phyloP scores from a whole-genome alignment of 2,888 invertebrate species.

The Nudaria mundana region DNA sequence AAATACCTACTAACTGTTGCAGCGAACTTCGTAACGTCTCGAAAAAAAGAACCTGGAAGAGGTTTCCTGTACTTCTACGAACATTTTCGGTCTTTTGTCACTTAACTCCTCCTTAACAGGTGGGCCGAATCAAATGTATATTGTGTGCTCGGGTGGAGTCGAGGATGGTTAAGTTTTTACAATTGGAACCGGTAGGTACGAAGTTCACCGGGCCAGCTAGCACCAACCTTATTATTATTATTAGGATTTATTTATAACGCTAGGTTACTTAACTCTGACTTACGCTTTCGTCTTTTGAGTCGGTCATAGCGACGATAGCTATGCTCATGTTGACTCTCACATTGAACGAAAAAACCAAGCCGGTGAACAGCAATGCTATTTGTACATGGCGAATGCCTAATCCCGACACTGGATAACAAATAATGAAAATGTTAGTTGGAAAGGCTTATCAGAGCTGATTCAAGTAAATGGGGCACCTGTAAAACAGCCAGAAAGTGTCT shows the following conservation, averaged over 20 bases:
- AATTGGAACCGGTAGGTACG: too few relatives aligned
- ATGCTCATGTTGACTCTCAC: conserved; percentile 84
- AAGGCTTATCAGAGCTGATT: background rate
- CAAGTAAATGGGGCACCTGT: background rate
- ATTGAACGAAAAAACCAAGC: background rate
- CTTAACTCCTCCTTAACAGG: too few relatives aligned
- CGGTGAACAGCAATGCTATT: background rate
- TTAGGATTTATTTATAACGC: background rate
- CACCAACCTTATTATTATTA: too few relatives aligned
- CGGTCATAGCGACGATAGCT: conserved; percentile 85
- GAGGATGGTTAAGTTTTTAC: too few relatives aligned
- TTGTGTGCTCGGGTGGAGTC: too few relatives aligned
- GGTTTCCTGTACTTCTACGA: too few relatives aligned
- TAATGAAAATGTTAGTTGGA: background rate
- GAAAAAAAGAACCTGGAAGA: too few relatives aligned
- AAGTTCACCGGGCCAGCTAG: too few relatives aligned
- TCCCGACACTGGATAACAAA: background rate
- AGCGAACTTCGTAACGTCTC: too few relatives aligned
- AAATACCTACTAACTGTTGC: too few relatives aligned
- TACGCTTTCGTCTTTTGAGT: conserved; percentile 60
- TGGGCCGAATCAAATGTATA: too few relatives aligned
- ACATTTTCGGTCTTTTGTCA: too few relatives aligned
- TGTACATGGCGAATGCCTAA: conserved; percentile 1
- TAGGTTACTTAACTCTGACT: conserved; percentile 4
- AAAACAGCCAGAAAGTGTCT: background rate